Conservation (phyloP, 2,888 invertebrate genomes). For the Apamea monoglypha region DNA sequence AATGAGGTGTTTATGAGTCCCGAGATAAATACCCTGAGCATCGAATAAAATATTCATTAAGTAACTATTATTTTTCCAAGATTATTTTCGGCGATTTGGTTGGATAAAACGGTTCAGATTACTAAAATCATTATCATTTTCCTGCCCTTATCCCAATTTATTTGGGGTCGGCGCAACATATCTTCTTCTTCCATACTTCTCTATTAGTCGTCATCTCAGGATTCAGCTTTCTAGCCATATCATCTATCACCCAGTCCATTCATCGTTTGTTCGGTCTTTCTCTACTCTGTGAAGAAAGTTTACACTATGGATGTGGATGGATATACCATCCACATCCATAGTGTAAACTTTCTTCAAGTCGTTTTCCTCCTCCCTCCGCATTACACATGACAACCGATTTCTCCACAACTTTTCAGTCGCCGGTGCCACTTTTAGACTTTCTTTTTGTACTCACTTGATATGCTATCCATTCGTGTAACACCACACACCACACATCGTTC, state of each 20-base stretch:
- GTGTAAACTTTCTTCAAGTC: too few species aligned
- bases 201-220: too few species aligned
- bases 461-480: too few species aligned
- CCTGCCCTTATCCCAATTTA: background rate
- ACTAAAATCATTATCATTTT: background rate
- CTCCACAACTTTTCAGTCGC: background rate
- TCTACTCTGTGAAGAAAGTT: too few species aligned
- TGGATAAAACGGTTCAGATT: background rate
- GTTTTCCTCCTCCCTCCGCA: background rate
- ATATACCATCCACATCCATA: too few species aligned
- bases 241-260: too few species aligned
- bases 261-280: background rate
- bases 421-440: background rate
- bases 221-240: background rate
- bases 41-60: background rate
- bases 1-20: conserved; percentile 48
- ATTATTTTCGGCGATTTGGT: background rate
- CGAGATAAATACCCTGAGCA: background rate
- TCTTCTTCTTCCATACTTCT: too few species aligned
- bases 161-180: background rate
- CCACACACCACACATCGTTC: too few species aligned
- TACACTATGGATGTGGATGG: too few species aligned
- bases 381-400: background rate
- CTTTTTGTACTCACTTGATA: too few species aligned
- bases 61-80: background rate